Conservation (phyloP, 2,113 vertebrate species). For the Aspiorhynchus laticeps region DNA sequence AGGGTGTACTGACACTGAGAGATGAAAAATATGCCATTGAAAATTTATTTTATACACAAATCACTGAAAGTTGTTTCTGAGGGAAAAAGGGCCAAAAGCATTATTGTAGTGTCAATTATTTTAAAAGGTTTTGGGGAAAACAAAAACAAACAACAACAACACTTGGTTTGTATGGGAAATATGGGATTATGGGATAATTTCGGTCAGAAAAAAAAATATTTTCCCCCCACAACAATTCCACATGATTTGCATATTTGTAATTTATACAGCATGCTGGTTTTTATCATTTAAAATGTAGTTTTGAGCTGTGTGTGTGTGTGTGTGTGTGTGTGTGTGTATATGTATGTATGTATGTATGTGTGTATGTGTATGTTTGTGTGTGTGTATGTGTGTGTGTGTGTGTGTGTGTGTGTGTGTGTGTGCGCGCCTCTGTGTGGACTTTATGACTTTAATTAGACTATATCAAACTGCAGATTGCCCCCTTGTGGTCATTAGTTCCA, state of each 20-base stretch:
- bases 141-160: too few relatives aligned
- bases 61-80: background rate
- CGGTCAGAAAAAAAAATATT: background rate
- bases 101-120: background rate
- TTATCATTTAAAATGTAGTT: background rate
- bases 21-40: background rate
- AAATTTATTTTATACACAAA: background rate
- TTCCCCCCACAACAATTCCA: background rate
- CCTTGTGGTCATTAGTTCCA: conserved; percentile 26
- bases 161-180: background rate
- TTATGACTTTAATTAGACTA: background rate
- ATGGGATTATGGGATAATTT: too few relatives aligned
- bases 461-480: conserved; percentile 8
- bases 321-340: conserved; percentile 28
- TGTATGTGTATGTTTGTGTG: conserved; percentile 27
- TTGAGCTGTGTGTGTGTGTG: conserved; percentile 21
- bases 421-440: background rate
- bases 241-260: background rate
- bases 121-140: background rate
- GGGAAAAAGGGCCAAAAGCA: background rate
- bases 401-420: conserved; percentile 26
- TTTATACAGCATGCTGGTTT: background rate
- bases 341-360: too few relatives aligned
- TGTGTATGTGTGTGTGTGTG: conserved; percentile 14
- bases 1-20: background rate